A percentile compares a stretch with the other conserved stretches of the same genome.
Evolutionary conservation across 2,113 vertebrate genomes (phyloP).

Genomic region (Cyphomyrus discorhynchus): DNA sequence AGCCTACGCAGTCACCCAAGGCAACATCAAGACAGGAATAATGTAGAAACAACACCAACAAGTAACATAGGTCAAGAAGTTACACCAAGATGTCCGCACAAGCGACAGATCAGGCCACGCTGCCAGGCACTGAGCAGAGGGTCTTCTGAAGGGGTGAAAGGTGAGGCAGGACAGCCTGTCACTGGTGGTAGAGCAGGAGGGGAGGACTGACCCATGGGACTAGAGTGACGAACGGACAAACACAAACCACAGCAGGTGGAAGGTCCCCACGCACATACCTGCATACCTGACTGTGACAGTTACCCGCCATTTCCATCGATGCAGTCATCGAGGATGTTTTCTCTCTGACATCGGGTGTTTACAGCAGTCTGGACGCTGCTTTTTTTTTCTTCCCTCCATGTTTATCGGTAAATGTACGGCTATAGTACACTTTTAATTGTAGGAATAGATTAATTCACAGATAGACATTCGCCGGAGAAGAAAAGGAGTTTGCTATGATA

Average conservation of each 20-base stretch:
- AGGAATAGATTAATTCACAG: not conserved
- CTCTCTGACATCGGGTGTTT: not conserved
- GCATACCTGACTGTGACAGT: not conserved
- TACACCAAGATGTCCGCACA: not conserved
- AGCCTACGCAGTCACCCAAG: not conserved
- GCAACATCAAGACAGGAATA: not conserved
- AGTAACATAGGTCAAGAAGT: not conserved
- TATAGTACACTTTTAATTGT: not conserved
- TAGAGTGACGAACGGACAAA: not conserved
- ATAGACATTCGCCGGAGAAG: not conserved
- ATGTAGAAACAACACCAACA: not conserved
- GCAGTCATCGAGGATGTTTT: not conserved
- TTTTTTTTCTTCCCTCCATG: not conserved
- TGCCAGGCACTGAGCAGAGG: not conserved
- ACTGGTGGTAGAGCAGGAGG: not conserved
- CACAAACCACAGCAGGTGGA: not conserved
- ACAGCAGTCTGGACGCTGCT: not conserved
- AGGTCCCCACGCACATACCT: not conserved
- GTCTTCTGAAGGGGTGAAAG: not conserved
- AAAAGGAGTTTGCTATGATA: not conserved
- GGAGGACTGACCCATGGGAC: not conserved
- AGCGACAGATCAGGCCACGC: not conserved
- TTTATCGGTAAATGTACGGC: not conserved
- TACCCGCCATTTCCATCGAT: not conserved
- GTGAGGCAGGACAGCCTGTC: not conserved